Evolutionary conservation across 2,888 invertebrate genomes (phyloP).

Genomic region (Drosophila demipolita): DNA sequence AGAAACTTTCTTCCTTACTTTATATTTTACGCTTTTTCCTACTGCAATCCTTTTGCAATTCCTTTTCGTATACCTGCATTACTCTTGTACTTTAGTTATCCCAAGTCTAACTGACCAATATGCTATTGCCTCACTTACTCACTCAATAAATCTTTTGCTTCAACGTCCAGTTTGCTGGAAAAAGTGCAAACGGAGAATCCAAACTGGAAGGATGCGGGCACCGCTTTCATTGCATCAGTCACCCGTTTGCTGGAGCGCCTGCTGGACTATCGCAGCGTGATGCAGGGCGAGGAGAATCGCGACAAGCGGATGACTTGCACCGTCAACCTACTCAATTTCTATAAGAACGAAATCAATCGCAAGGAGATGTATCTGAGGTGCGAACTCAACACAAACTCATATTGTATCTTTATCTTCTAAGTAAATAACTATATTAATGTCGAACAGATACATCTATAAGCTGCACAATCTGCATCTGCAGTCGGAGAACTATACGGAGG

Average conservation of each 20-base stretch:
- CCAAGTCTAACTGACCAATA: neutral
- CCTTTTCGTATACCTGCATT: constrained; percentile 1
- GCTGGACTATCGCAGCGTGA: constrained; percentile 96
- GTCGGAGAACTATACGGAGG: constrained; percentile 97
- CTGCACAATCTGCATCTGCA: constrained; percentile 95
- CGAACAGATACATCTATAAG: constrained; percentile 94
- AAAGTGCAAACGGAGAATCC: constrained; percentile 94
- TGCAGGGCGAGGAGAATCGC: constrained; percentile 97
- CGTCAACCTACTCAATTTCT: constrained; percentile 97
- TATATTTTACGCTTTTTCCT: constrained; percentile 1
- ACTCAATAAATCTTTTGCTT: neutral
- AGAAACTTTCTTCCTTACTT: constrained; percentile 18
- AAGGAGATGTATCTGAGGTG: constrained; percentile 96
- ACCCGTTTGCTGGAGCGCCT: constrained; percentile 94
- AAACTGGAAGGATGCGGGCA: constrained; percentile 95
- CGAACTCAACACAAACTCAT: no score
- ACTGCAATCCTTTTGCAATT: neutral
- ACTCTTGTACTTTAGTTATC: constrained; percentile 7
- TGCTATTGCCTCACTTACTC: neutral
- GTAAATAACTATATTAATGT: neutral
- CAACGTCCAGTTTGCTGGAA: constrained; percentile 89
- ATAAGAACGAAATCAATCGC: constrained; percentile 97
- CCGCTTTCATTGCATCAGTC: constrained; percentile 96
- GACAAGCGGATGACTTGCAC: constrained; percentile 99
- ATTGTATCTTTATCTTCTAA: neutral